Conservation (phyloP, 2,888 invertebrate genomes). For the Drosophila leonis region DNA sequence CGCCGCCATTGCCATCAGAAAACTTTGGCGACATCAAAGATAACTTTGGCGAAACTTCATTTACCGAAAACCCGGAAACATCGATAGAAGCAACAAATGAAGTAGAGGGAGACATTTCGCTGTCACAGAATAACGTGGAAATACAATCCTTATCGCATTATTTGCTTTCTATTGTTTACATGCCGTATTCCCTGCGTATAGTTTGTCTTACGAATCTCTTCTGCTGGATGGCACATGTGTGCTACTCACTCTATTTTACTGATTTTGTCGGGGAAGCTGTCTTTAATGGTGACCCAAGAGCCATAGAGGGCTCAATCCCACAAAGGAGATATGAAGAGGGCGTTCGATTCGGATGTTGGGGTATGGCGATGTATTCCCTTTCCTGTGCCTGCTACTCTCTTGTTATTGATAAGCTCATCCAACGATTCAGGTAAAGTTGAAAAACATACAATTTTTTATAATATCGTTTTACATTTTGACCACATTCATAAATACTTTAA, state of each 20-base stretch:
- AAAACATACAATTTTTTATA: not conserved
- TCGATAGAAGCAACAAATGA: constrained; percentile 9
- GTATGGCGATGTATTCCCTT: constrained; percentile 98
- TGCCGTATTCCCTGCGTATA: constrained; percentile 94
- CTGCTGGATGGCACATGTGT: constrained; percentile 99
- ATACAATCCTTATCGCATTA: constrained; percentile 90
- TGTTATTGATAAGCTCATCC: constrained; percentile 94
- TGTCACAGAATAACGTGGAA: constrained; percentile 69
- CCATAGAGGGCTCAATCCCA: constrained; percentile 88
- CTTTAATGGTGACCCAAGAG: constrained; percentile 87
- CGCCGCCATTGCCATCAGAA: constrained; percentile 7
- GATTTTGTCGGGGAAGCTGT: constrained; percentile 90
- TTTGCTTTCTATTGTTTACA: constrained; percentile 94
- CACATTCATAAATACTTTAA: not conserved
- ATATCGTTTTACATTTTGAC: not conserved
- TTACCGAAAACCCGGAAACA: constrained; percentile 41
- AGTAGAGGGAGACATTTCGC: constrained; percentile 2
- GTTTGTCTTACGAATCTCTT: constrained; percentile 97
- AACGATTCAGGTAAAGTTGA: constrained; percentile 87
- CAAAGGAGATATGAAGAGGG: constrained; percentile 94
- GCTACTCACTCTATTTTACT: constrained; percentile 98
- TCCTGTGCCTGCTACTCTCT: constrained; percentile 97
- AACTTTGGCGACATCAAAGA: constrained; percentile 21
- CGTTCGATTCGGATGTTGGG: constrained; percentile 97
- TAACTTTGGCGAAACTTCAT: constrained; percentile 64